A percentile compares a stretch with the other conserved stretches of the same genome.
Evolutionary conservation across 2,888 invertebrate species (phyloP).

Genomic region (Tetramorium bicarinatum): DNA sequence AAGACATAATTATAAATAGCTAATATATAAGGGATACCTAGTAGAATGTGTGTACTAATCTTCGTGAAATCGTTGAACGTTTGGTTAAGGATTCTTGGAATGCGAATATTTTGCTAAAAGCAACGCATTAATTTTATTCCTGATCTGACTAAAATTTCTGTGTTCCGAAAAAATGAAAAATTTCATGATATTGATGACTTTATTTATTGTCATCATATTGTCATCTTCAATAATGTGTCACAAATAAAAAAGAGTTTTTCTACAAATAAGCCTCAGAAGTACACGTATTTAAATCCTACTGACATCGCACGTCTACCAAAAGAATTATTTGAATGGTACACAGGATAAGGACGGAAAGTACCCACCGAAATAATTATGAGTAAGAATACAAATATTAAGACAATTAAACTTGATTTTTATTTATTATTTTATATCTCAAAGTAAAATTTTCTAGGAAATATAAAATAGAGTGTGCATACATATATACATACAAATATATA

Average conservation of each 20-base stretch:
- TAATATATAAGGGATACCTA: not conserved
- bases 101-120: not conserved
- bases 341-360: not conserved
- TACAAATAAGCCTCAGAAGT: not conserved
- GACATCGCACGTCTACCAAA: not conserved
- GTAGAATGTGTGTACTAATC: not conserved
- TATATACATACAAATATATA: not conserved
- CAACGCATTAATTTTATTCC: not conserved
- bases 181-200: not conserved
- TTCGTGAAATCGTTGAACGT: not conserved
- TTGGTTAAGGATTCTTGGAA: not conserved
- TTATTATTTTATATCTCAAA: not conserved
- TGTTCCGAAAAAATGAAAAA: not conserved
- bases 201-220: not conserved
- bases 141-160: not conserved
- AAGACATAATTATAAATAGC: not conserved
- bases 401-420: not conserved
- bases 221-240: not conserved
- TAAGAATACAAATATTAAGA: not conserved
- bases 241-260: not conserved
- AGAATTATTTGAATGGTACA: not conserved
- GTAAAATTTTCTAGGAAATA: not conserved
- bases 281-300: not conserved
- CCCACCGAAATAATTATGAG: not conserved
- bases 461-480: not conserved